phyloP scores from a whole-genome alignment of 2,888 invertebrate genomes.

The Cyclophora punctaria region DNA sequence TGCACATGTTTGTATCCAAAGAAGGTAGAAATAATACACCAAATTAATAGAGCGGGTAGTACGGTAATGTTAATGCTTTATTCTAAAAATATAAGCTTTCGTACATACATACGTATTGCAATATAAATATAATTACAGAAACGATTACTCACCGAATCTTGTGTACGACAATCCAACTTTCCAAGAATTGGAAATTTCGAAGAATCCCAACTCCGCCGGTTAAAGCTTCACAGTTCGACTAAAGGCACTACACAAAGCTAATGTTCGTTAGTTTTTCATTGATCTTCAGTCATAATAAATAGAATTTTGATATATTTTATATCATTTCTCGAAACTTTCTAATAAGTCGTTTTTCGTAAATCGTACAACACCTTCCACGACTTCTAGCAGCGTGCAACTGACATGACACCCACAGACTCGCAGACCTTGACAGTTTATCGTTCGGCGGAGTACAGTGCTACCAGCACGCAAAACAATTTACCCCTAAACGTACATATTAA shows the following conservation, averaged over 20 bases:
- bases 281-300: conserved; percentile 9
- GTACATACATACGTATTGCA: neutral
- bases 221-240: conserved; percentile 38
- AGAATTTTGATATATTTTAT: conserved; percentile 7
- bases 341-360: conserved; percentile 4
- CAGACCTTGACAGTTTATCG: neutral
- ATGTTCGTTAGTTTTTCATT: conserved; percentile 6
- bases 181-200: conserved; percentile 51
- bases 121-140: conserved; percentile 7
- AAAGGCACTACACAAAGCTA: conserved; percentile 38
- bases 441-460: no score
- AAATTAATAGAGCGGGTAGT: no score
- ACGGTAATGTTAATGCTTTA: no score
- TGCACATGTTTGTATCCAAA: no score
- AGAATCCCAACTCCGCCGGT: conserved; percentile 29
- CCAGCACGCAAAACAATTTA: no score
- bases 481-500: no score
- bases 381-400: conserved; percentile 24
- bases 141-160: conserved; percentile 60
- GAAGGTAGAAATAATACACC: no score
- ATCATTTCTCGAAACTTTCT: conserved; percentile 21
- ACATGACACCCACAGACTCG: conserved; percentile 1
- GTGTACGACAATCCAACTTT: conserved; percentile 62
- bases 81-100: no score
- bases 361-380: conserved; percentile 1